Evolutionary conservation across 30 jellyfish, hydroid and myxozoan genomes (phyloP), one percentile per base, ranked within the genome.

Genomic region (Aurelia sp.): DNA sequence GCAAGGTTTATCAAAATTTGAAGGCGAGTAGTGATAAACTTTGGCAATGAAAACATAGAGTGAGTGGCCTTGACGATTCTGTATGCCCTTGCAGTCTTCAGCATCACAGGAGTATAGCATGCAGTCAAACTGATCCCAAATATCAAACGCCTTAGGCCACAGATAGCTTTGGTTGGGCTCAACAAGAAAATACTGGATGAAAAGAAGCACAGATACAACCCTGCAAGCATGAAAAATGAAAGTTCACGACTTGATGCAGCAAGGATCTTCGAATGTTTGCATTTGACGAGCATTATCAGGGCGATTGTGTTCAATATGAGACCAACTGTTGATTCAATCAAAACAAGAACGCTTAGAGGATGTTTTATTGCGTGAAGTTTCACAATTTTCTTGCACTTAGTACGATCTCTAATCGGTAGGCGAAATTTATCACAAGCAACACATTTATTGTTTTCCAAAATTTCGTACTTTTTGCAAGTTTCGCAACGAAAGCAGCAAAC

Each of bases 31-130:
- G 87, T 64, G 57, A 92, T 95, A 27, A 92, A 73, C 18, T 61
- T 21, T 6, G 94, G 94, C 65, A 89, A 41, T 5, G 71, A 13
- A 3, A 74, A 48, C 57, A 71, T 59, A n/a, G 62, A 62, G 2
- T 76, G 90, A 11, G 98, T 91, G 15, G 96, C 88, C 18, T 51
- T 79, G 79, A 86, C 86, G 23, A 80, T 86, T 80, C 97, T 79
- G 84, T 92, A 92, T 37, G 86, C 74, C n/a, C 97, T 87, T 30
- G 73, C 86, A 6, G 90, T 74, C 67, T 89, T 37, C 50, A 37
- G 50, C 50, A 37, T 37, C 11, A 37, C 10, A 37, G 50, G 50
- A 3, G 50, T 37, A 78, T 83, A 92, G 69, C 98, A 92, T 6
- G 74, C 71, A 15, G 97, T 77, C 73, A 86, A 76, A 35, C 96